Base-by-base conservation (phyloP, 2,888 invertebrate species). In the Syrista parreyssii region DNA sequence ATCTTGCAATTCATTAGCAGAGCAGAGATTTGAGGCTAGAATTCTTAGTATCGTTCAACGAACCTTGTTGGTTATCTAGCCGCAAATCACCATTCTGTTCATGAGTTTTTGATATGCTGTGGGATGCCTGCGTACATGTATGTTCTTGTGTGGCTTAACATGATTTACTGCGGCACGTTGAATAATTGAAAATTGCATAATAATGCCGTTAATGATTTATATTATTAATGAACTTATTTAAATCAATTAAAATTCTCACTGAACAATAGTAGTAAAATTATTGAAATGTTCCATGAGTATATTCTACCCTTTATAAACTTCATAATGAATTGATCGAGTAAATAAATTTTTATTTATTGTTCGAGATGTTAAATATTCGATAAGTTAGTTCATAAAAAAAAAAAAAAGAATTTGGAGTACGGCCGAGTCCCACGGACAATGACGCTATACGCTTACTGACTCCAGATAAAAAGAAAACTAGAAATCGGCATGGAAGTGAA, bases 371-470 rank as follows among this genome's bases (percentile, higher is more conserved):
- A 76, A 73, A 79, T 83, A 80, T 83, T 86, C 85, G 83, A 81
- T 85, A 83, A 82, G 82, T 84, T 84, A 86, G 82, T 84, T 84
- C 82, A 83, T 83, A 75, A 80, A 69, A 72, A 78, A 79, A 35
- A 76, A 31, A 71, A 80, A 76, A 75, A 15, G 6, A 80, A 81
- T 76, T 40, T 40, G 84, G 86, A 86, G 88, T 85, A 84, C 87
- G 84, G 88, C 88, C 76, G 88, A 88, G 88, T 88, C 87, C 74
- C 74, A 76, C 77, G 79, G 87, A 88, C 88, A 77, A 89, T 89
- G 88, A 88, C 81, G 89, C 88, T 89, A 89, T 87, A 89, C 89
- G 89, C 89, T 89, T 89, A 89, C 85, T 86, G 84, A 88, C 89
- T 89, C 88, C 84, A 76, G 80, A 78, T 68, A 15, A 75, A 68